Evolutionary conservation across 2,888 invertebrate species (phyloP).

Genomic region (Sabatieria punctata): DNA sequence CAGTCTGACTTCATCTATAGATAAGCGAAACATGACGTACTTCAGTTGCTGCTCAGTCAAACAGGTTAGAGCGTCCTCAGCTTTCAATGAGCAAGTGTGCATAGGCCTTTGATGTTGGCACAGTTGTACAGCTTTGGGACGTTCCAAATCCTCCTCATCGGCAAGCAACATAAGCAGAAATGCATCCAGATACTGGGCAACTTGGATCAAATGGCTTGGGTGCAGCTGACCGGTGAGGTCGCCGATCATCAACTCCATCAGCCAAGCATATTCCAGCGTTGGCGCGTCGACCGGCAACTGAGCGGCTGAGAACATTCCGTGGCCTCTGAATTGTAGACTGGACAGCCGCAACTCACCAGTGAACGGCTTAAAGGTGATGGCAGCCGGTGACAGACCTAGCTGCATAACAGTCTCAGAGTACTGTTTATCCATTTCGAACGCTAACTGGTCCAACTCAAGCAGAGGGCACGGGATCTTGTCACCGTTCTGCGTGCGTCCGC

Average conservation of each 20-base stretch:
- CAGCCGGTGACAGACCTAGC: conserved; percentile 59
- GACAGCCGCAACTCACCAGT: conserved; percentile 48
- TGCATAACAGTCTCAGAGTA: conserved; percentile 81
- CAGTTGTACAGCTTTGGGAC: conserved; percentile 49
- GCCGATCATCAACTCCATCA: conserved; percentile 80
- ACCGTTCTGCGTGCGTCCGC: background rate
- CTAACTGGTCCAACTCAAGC: conserved; percentile 52
- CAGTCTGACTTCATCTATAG: background rate
- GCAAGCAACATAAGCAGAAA: conserved; percentile 66
- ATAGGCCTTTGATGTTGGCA: conserved; percentile 39
- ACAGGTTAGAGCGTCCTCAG: no score
- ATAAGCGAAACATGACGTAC: background rate
- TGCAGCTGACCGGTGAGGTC: conserved; percentile 79
- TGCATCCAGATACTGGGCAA: conserved; percentile 71
- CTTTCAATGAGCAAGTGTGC: conserved; percentile 34
- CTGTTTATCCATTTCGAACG: conserved; percentile 90
- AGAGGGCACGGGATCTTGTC: background rate
- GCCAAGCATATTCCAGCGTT: conserved; percentile 91
- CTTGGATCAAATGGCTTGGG: conserved; percentile 50
- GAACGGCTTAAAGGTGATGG: conserved; percentile 42
- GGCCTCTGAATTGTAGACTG: conserved; percentile 57
- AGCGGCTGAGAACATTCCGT: conserved; percentile 86
- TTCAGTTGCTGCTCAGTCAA: conserved; percentile 1
- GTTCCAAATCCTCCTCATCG: conserved; percentile 69
- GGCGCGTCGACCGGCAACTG: conserved; percentile 76